Conservation (phyloP, 2,888 invertebrate species). For the Noctua janthe region DNA sequence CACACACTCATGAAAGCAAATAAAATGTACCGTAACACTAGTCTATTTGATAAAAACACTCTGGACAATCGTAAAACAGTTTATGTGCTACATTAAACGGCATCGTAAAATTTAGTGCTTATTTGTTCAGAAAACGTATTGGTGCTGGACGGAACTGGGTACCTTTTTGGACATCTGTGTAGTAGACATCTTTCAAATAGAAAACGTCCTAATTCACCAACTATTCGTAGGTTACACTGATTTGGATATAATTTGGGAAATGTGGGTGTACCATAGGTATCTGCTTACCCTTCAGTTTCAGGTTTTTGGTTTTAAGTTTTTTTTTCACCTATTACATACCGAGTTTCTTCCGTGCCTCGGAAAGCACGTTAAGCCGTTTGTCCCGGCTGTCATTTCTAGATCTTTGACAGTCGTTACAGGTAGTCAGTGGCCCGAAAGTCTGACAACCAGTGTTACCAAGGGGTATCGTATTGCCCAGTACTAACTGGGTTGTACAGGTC, state of each 20-base stretch:
- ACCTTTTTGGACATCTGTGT: neutral
- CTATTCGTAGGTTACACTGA: neutral
- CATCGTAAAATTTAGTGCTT: constrained; percentile 66
- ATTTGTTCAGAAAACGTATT: constrained; percentile 59
- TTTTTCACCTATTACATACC: too few species aligned
- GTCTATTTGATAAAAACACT: constrained; percentile 65
- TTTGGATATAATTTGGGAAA: neutral
- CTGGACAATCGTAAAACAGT: constrained; percentile 60
- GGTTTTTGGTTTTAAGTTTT: neutral
- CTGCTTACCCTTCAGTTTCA: neutral
- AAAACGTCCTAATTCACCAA: neutral
- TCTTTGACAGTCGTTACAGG: too few species aligned
- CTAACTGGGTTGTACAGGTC: too few species aligned
- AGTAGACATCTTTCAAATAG: neutral
- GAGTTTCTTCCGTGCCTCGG: too few species aligned
- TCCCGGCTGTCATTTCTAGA: too few species aligned
- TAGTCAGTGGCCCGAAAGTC: too few species aligned
- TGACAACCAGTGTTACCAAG: too few species aligned
- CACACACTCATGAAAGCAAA: constrained; percentile 32
- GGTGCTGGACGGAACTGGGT: constrained; percentile 8
- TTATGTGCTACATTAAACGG: constrained; percentile 64
- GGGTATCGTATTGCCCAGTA: too few species aligned
- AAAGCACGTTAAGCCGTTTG: too few species aligned
- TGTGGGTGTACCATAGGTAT: neutral
- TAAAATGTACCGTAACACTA: constrained; percentile 49